Percentiles rank a stretch among this genome's conserved stretches.
These are phyloP conservation scores for Dunckerocampus dactyliophorus DNA, from an alignment of 2,113 vertebrate genomes.

Conservation along the genomic window DNA sequence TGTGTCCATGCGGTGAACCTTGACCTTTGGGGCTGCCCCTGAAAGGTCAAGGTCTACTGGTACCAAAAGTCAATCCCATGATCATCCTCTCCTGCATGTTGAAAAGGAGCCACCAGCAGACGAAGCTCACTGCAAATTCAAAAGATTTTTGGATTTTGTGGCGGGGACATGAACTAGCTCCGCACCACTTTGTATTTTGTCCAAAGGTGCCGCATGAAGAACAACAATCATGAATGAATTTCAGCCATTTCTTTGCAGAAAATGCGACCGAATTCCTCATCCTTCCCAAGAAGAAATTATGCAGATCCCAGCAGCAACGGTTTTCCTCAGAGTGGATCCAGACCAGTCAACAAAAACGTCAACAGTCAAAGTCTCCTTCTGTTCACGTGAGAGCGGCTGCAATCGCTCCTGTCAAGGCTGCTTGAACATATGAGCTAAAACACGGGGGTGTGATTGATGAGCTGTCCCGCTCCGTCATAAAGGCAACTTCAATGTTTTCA, in stretches of 20 bases:
- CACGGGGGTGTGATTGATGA: constrained; percentile 59
- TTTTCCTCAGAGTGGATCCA: constrained; percentile 11
- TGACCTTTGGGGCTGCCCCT: no score
- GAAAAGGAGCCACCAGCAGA: no score
- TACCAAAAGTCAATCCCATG: no score
- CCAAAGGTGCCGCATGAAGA: no score
- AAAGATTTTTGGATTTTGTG: no score
- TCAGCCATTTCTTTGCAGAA: not conserved
- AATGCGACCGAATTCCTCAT: not conserved
- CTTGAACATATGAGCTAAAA: constrained; percentile 51
- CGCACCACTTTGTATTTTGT: no score
- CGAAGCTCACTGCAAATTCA: no score
- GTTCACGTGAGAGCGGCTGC: constrained; percentile 6
- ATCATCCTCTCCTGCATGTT: no score
- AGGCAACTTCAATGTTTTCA: constrained; percentile 48
- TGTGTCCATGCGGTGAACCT: no score
- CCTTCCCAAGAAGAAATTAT: not conserved
- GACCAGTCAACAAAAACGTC: not conserved
- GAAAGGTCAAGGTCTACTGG: no score
- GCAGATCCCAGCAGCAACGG: constrained; percentile 1
- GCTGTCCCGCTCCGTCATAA: constrained; percentile 39
- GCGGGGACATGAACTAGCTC: no score
- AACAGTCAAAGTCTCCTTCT: constrained; percentile 29
- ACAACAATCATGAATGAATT: no score
- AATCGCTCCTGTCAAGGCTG: constrained; percentile 44